Conservation (phyloP, 1,140 invertebrate genomes). For the Carposina sasakii region DNA sequence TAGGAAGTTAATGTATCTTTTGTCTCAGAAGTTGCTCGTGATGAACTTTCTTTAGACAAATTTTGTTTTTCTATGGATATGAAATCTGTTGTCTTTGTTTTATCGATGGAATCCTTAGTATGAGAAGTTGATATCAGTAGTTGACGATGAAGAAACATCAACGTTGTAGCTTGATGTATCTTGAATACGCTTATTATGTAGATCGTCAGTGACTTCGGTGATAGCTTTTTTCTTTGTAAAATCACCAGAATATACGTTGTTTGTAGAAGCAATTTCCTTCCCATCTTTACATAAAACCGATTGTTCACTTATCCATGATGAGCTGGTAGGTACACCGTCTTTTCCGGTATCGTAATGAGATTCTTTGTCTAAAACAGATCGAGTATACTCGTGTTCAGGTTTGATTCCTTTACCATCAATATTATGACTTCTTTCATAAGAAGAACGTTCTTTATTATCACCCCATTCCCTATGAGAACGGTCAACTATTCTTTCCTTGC, state of each 20-base stretch:
- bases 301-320: conserved; percentile 49
- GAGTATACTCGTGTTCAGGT: conserved; percentile 70
- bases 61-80: conserved; percentile 51
- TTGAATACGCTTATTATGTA: conserved; percentile 32
- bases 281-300: conserved; percentile 62
- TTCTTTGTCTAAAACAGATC: conserved; percentile 69
- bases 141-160: conserved; percentile 31
- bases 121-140: conserved; percentile 36
- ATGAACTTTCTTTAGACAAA: conserved; percentile 44
- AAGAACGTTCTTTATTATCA: conserved; percentile 65
- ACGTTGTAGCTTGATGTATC: conserved; percentile 36
- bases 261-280: conserved; percentile 58
- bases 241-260: conserved; percentile 53
- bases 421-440: conserved; percentile 67
- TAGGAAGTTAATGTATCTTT: conserved; percentile 62
- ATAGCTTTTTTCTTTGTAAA: conserved; percentile 58
- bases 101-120: conserved; percentile 38
- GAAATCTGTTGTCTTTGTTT: conserved; percentile 48
- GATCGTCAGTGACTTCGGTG: conserved; percentile 42
- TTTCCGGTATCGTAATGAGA: conserved; percentile 72
- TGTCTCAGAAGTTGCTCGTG: conserved; percentile 38
- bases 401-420: conserved; percentile 67
- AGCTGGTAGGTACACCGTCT: conserved; percentile 65
- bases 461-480: conserved; percentile 73
- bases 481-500: conserved; percentile 73